Evolutionary conservation across 2,888 invertebrate genomes (phyloP), one percentile per base, ranked within the genome.

Genomic region (Drosophila mercatorum): DNA sequence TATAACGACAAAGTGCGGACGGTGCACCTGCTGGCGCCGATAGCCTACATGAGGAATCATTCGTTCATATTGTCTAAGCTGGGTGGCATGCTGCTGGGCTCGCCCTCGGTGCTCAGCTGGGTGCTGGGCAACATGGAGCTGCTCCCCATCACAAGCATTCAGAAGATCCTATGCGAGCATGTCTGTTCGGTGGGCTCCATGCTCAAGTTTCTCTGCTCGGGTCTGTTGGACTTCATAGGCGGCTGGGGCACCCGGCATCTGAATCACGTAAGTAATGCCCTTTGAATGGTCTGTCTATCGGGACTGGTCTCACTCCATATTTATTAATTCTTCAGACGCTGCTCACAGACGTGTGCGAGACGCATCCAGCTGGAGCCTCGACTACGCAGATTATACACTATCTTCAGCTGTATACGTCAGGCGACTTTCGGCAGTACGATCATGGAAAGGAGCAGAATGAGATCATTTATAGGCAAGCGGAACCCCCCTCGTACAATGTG

Each of bases 301-400:
- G 4, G 7, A 12, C 4, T 2, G 26, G 3, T 26, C 26, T 40
- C 14, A 40, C 40, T n/a, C 10, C 1, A 17, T 10, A 14, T 10
- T 26, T 22, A 2, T 38, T 38, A 17, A 11, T 6, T 2, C 90
- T 92, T 5, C 91, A 96, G 96, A 95, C 95, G 2, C 93, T 96
- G 84, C 83, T 96, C 44, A 95, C 96, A 0, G 94, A 95, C 2
- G 95, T 95, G 60, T 88, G 95, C 10, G 94, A 94, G 5, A 95
- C 96, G 67, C 93, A 94, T 26, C 96, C 96, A 1, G 95, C 96
- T 1, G 96, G 96, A 3, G 93, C 95, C 0, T 94, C 96, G 0
- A 94, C 94, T 0, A 94, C 94, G 75, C 96, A 96, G 90, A 90
- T 96, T 0, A 93, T 95, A 1, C 97, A 97, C 92, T 97, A 95